Evolutionary conservation across 2,888 invertebrate genomes (phyloP).

Genomic region (Limenitis arthemis): DNA sequence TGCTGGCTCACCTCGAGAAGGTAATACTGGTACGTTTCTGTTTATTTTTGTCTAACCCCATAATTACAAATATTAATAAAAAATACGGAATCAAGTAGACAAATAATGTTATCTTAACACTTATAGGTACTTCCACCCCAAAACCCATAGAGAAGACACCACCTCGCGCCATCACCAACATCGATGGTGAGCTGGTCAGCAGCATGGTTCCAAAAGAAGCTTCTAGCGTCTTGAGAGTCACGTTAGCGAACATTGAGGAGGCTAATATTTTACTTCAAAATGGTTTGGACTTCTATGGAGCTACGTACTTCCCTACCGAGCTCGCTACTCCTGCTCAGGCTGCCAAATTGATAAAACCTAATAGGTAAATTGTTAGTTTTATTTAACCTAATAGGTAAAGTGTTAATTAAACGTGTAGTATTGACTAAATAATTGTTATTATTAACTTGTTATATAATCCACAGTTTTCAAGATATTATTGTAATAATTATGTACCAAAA

Average conservation of each 20-base stretch:
- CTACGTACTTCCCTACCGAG: conserved; percentile 90
- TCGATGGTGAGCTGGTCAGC: conserved; percentile 62
- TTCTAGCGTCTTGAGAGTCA: conserved; percentile 79
- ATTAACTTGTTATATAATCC: background rate
- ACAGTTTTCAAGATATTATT: background rate
- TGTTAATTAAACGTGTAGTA: too few relatives aligned
- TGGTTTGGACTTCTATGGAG: conserved; percentile 89
- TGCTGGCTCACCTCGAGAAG: conserved; percentile 55
- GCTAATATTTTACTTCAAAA: conserved; percentile 85
- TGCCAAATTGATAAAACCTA: conserved; percentile 71
- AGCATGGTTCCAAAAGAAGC: conserved; percentile 72
- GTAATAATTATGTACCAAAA: too few relatives aligned
- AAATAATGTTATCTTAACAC: background rate
- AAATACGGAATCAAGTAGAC: background rate
- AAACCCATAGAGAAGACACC: conserved; percentile 56
- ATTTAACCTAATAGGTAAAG: too few relatives aligned
- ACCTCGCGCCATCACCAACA: conserved; percentile 52
- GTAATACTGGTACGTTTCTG: conserved; percentile 41
- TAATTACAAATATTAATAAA: background rate
- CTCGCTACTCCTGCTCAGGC: conserved; percentile 77
- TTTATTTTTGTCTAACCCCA: background rate
- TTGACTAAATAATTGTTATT: too few relatives aligned
- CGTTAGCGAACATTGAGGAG: conserved; percentile 82
- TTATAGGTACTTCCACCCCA: conserved; percentile 57
- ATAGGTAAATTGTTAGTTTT: conserved; percentile 42